Evolutionary conservation across 2,797 vertebrate species (phyloP).

Genomic region (Sebastolobus alascanus): DNA sequence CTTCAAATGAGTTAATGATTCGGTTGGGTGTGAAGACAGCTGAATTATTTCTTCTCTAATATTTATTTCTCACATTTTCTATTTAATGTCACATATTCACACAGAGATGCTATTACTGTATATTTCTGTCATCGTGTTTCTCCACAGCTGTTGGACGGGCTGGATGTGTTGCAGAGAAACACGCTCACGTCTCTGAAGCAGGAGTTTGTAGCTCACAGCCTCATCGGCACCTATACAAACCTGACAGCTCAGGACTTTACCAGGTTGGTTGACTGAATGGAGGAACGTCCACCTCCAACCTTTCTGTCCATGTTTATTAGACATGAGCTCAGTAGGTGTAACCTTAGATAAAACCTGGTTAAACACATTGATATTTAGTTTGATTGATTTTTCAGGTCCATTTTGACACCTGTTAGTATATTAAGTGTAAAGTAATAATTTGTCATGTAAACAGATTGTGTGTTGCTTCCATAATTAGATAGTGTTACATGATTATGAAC

Average conservation of each 20-base stretch:
- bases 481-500: no score
- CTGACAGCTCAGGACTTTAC: slow-evolving; percentile 80
- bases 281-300: background rate
- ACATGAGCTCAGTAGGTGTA: background rate
- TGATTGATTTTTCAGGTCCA: background rate
- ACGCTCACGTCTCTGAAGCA: slow-evolving; percentile 74
- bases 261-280: slow-evolving; percentile 67
- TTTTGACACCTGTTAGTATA: no score
- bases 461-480: no score
- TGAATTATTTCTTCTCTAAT: background rate
- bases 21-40: background rate
- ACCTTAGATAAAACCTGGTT: background rate
- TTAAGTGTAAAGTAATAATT: no score
- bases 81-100: background rate
- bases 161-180: slow-evolving; percentile 82
- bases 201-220: slow-evolving; percentile 80
- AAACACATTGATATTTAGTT: background rate
- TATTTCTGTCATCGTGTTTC: slow-evolving; percentile 11
- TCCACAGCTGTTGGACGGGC: slow-evolving; percentile 81
- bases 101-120: background rate
- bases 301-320: background rate
- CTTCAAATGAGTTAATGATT: background rate
- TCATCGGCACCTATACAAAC: slow-evolving; percentile 78
- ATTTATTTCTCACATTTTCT: background rate
- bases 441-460: no score